Evolutionary conservation across 2,888 invertebrate genomes (phyloP).

Genomic region (Xestia ashworthii): DNA sequence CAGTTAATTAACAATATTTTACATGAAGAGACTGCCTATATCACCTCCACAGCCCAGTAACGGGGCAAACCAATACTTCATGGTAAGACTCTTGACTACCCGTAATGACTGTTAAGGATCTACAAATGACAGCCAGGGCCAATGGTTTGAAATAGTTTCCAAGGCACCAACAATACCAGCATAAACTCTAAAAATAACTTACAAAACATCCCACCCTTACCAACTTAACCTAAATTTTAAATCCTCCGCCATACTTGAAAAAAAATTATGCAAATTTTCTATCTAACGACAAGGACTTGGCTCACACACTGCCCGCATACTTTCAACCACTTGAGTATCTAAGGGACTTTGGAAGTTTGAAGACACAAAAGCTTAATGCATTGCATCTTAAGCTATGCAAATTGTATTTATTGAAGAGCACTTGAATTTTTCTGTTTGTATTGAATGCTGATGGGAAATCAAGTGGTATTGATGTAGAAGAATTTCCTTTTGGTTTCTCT

Average conservation of each 20-base stretch:
- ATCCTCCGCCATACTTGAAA: conserved; percentile 56
- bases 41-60: not conserved
- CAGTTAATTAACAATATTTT: not conserved
- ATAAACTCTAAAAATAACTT: conserved; percentile 19
- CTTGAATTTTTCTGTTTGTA: conserved; percentile 64
- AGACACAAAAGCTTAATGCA: conserved; percentile 64
- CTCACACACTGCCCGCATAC: conserved; percentile 83
- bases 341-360: conserved; percentile 44
- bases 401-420: conserved; percentile 63
- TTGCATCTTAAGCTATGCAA: conserved; percentile 63
- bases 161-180: conserved; percentile 36
- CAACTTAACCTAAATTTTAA: conserved; percentile 66
- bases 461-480: conserved; percentile 40
- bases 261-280: conserved; percentile 75
- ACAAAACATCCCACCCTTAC: not conserved
- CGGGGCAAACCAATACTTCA: not conserved
- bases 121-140: not conserved
- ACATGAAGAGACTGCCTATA: not conserved
- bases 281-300: conserved; percentile 70
- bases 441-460: conserved; percentile 59
- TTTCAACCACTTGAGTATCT: conserved; percentile 63
- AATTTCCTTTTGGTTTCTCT: conserved; percentile 33
- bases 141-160: not conserved
- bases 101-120: not conserved
- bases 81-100: not conserved